Evolutionary conservation across 1,140 invertebrate species (phyloP), one percentile per base, ranked within the genome.

Genomic region (Trachymyrmex septentrionalis): DNA sequence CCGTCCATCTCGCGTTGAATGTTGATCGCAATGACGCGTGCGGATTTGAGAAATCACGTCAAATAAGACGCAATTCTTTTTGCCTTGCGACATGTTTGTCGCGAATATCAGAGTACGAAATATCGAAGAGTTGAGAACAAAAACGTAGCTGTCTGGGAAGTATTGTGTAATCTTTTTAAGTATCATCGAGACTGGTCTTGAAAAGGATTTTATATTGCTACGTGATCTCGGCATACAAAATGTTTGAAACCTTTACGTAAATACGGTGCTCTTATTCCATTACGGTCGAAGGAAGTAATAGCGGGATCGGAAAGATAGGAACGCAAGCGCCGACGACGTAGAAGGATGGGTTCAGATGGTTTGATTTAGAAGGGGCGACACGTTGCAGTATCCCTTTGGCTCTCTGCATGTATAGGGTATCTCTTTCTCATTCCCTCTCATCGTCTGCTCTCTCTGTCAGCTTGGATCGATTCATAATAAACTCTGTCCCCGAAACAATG

Each of bases 391-490:
- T 93, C 91, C 87, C 73, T 88, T 59, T 86, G 69, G 87, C 64
- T 88, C 75, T 82, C 69, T 27, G 69, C 80, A n/a, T 84, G 57
- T 88, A 72, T 55, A 38, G 72, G 50, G 6, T 82, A 64, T 87
- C 78, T 86, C 85, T 76, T 73, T 88, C 67, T 90, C 77, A 61
- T 75, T 87, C 76, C 27, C 63, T 85, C 67, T 75, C 57, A 30
- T 88, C 59, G 63, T 73, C 78, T 50, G 93, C 91, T 93, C 90
- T 94, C 89, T 92, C 89, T 92, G 88, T 92, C 91, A 71, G 88
- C 91, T 88, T 90, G 92, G 93, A 94, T 94, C 93, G 92, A 95
- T 94, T 94, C 92, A 93, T 93, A 94, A 93, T 93, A 93, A 94
- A 94, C 92, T 94, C 92, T 90, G 91, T 90, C 80, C 90, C 88